Conservation (phyloP, 2,113 vertebrate genomes). For the Pygathrix nemaeus region DNA sequence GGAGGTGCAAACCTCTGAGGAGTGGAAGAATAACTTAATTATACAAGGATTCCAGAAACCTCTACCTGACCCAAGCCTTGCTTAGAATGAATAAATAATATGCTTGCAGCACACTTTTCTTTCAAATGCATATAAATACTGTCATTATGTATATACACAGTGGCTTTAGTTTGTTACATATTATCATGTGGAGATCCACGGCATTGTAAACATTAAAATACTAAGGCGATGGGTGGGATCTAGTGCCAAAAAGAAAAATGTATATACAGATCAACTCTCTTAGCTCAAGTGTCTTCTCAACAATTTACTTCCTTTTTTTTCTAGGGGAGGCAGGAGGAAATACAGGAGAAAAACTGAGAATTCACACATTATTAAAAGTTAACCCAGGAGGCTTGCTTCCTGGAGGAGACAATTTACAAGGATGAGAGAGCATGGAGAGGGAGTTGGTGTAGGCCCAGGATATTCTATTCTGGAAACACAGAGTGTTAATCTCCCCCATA, state of each 20-base stretch:
- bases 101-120: constrained; percentile 23
- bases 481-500: not conserved
- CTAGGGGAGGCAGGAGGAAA: not conserved
- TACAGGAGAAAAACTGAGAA: not conserved
- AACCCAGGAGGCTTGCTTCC: not conserved
- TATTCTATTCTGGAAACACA: constrained; percentile 41
- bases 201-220: constrained; percentile 44
- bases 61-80: not conserved
- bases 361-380: constrained; percentile 40
- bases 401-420: constrained; percentile 39
- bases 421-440: not conserved
- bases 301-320: constrained; percentile 12
- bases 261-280: not conserved
- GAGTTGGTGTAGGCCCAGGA: not conserved
- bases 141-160: not conserved
- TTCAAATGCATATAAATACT: not conserved
- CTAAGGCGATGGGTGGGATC: constrained; percentile 15
- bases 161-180: constrained; percentile 8
- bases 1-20: not conserved
- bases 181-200: not conserved
- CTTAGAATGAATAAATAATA: constrained; percentile 50
- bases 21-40: not conserved
- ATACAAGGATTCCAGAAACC: constrained; percentile 34
- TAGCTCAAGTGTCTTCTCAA: constrained; percentile 51
- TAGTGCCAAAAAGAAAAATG: not conserved